Percentiles rank a stretch among this genome's conserved stretches.
Evolutionary conservation across 1,140 invertebrate species (phyloP).

Genomic region (Cyrtorhinus lividipennis): DNA sequence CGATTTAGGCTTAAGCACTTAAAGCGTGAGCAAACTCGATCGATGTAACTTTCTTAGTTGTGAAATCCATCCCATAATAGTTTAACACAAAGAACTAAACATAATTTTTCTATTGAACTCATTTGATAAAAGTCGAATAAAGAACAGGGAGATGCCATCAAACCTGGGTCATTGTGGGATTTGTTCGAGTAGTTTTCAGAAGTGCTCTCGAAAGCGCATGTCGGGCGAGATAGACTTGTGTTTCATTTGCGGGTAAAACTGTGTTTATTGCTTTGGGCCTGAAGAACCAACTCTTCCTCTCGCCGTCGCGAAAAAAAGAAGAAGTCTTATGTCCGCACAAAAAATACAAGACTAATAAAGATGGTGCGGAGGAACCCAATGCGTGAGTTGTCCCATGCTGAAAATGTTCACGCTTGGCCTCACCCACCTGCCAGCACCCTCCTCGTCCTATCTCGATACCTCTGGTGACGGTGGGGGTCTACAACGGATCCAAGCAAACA

Average conservation of each 20-base stretch:
- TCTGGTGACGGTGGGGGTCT: neutral
- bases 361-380: neutral
- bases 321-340: neutral
- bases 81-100: too few relatives aligned
- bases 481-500: neutral
- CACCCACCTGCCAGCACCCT: neutral
- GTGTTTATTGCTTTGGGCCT: too few relatives aligned
- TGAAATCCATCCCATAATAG: too few relatives aligned
- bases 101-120: too few relatives aligned
- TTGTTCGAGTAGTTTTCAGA: neutral
- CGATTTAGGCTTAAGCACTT: too few relatives aligned
- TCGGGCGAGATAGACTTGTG: neutral
- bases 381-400: neutral
- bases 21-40: too few relatives aligned
- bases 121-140: too few relatives aligned
- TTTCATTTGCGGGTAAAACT: neutral
- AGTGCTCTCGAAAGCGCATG: neutral
- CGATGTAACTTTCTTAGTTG: too few relatives aligned
- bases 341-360: neutral
- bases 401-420: neutral
- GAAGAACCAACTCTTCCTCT: too few relatives aligned
- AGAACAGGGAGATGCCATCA: too few relatives aligned
- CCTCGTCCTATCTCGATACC: neutral
- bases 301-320: neutral
- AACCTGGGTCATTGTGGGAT: too few relatives aligned